Evolutionary conservation across 2,797 vertebrate genomes (phyloP).

Genomic region (Cyclopterus lumpus): DNA sequence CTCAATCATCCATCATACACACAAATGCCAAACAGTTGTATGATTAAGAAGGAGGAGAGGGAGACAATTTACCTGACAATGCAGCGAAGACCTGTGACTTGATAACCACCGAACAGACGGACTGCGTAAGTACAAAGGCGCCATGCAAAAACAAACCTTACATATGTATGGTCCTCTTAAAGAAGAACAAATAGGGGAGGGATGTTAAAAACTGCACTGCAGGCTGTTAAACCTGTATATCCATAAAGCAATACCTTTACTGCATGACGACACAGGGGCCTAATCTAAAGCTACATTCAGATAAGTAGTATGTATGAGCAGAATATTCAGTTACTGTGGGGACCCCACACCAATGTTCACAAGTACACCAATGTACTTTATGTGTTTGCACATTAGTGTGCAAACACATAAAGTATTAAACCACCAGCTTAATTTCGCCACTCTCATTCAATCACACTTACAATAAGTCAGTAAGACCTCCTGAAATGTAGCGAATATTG

Average conservation of each 20-base stretch:
- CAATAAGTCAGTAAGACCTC: background rate
- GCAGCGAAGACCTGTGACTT: constrained; percentile 1
- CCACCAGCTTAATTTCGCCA: constrained; percentile 26
- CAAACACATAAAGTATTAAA: constrained; percentile 39
- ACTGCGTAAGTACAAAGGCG: constrained; percentile 49
- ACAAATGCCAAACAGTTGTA: background rate
- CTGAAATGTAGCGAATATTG: constrained; percentile 6
- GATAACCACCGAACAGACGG: constrained; percentile 15
- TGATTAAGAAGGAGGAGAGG: constrained; percentile 3
- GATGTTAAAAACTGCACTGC: constrained; percentile 36
- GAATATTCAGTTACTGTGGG: background rate
- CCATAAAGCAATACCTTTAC: constrained; percentile 13
- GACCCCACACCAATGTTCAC: constrained; percentile 24
- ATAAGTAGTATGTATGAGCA: constrained; percentile 1
- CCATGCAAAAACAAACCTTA: constrained; percentile 42
- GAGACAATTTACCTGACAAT: constrained; percentile 2
- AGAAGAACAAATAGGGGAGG: constrained; percentile 33
- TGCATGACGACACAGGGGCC: constrained; percentile 1
- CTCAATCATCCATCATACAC: background rate
- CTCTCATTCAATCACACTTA: constrained; percentile 7
- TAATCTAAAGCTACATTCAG: constrained; percentile 6
- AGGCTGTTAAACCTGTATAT: constrained; percentile 26
- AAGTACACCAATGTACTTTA: too few relatives aligned
- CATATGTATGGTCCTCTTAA: constrained; percentile 63
- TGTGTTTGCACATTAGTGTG: constrained; percentile 19